phyloP scores from a whole-genome alignment of 2,888 invertebrate species.

The Spilosoma lubricipeda region DNA sequence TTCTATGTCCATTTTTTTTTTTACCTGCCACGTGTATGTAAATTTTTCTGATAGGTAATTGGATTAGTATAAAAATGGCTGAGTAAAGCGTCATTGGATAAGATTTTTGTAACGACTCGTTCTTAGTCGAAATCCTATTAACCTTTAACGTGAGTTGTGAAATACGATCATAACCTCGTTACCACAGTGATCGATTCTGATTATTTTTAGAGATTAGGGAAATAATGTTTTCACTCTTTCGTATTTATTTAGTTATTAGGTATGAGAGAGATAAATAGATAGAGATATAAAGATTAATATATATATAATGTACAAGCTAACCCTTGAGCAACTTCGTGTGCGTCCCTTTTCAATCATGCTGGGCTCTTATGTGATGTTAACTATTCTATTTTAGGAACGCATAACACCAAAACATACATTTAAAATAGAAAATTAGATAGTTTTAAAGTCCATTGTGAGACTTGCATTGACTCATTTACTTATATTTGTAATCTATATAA shows the following conservation, averaged over 20 bases:
- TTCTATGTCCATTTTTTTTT: neutral
- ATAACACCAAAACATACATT: too few species aligned
- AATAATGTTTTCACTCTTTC: neutral
- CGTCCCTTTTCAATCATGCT: too few species aligned
- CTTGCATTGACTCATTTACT: too few species aligned
- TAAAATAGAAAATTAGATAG: too few species aligned
- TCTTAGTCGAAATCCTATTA: slow-evolving; percentile 11
- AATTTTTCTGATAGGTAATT: slow-evolving; percentile 7
- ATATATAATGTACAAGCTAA: too few species aligned
- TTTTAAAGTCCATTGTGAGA: too few species aligned
- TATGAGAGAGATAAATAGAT: too few species aligned
- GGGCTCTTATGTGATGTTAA: too few species aligned
- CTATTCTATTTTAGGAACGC: too few species aligned
- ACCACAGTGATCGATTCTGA: slow-evolving; percentile 3
- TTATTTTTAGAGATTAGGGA: slow-evolving; percentile 5
- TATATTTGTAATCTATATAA: too few species aligned
- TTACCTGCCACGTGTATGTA: neutral
- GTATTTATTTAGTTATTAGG: neutral
- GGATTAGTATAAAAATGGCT: slow-evolving; percentile 2
- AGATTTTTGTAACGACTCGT: neutral
- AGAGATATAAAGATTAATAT: too few species aligned
- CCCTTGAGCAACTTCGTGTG: too few species aligned
- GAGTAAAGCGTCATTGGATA: neutral
- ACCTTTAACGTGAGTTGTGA: slow-evolving; percentile 9
- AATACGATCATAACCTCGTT: slow-evolving; percentile 12